Base-by-base conservation (phyloP, 2,888 invertebrate genomes). In the Phalangium opilio region DNA sequence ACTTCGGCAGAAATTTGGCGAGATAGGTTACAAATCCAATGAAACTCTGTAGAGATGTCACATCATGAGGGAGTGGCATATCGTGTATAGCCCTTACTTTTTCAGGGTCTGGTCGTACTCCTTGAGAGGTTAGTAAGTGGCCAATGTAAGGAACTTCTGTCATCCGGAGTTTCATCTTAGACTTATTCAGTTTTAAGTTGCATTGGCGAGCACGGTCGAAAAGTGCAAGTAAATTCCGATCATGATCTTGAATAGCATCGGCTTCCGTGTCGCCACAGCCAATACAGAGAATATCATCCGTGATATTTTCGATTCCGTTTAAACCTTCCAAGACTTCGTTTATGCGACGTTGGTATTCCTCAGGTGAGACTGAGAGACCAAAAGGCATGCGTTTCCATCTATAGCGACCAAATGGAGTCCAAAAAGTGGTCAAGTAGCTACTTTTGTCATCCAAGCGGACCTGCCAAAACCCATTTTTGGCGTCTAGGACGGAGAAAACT, bases 11-110 rank as follows among this genome's bases (percentile, higher is more conserved):
- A 32, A 50, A 50, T 36, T 39, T 47, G 2, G 36, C 34, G n/a
- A 48, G 36, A 48, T 46, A 53, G 14, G 35, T 44, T 12, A 44
- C 39, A 19, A 53, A 27, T 5, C 53, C 52, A 18, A 53, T 17
- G 35, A 53, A 50, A 11, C 45, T 41, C 34, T 48, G 48, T 1
- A 54, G 14, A 7, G 43, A 39, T n/a, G 35, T 40, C 15, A 41
- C 36, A 17, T 21, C 38, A 14, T 41, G 14, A n/a, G 52, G 50
- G 19, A 12, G 33, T 35, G 21, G n/a, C 15, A 40, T 39, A n/a
- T 41, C 21, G 11, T 32, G 18, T 15, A 50, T 44, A 2, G 45
- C 44, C 10, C 41, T 27, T 11, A 53, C 38, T 40, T 53, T 53
- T 12, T 43, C 27, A 4, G 41, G 43, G 17, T 44, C 36, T 1